phyloP scores from a whole-genome alignment of 2,113 vertebrate species.

The Podarcis raffonei region DNA sequence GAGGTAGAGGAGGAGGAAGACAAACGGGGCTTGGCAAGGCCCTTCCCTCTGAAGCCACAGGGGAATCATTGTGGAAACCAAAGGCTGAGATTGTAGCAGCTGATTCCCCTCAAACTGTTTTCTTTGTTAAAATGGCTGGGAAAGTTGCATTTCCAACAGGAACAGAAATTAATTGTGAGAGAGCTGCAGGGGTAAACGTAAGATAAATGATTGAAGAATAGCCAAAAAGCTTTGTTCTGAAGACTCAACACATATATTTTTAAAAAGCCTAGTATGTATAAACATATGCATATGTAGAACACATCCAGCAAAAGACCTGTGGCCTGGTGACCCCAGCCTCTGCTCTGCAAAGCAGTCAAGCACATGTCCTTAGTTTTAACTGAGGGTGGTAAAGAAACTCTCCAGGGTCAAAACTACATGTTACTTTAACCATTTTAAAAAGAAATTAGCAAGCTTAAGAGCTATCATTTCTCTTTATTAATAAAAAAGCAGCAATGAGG shows the following conservation, averaged over 20 bases:
- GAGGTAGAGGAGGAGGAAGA: not conserved
- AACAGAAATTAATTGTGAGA: not conserved
- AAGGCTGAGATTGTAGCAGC: conserved; percentile 39
- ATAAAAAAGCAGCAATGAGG: not conserved
- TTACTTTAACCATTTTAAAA: not conserved
- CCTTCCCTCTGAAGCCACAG: not conserved
- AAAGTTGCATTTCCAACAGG: not conserved
- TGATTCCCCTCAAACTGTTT: not conserved
- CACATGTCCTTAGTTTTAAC: not conserved
- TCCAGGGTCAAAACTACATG: not conserved
- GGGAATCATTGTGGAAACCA: not conserved
- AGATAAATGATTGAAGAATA: not conserved
- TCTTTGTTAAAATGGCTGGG: not conserved
- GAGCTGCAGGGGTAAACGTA: not conserved
- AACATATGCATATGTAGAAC: not conserved
- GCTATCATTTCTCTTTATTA: not conserved
- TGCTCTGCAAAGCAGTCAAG: not conserved
- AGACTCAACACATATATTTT: not conserved
- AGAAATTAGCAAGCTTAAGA: not conserved
- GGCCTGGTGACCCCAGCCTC: not conserved
- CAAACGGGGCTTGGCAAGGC: not conserved
- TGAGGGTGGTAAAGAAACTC: not conserved
- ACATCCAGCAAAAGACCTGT: not conserved
- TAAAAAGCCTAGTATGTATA: not conserved
- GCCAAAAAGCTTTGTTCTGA: not conserved